Evolutionary conservation across 1,140 invertebrate species (phyloP).

Genomic region (Heliconius hewitsoni): DNA sequence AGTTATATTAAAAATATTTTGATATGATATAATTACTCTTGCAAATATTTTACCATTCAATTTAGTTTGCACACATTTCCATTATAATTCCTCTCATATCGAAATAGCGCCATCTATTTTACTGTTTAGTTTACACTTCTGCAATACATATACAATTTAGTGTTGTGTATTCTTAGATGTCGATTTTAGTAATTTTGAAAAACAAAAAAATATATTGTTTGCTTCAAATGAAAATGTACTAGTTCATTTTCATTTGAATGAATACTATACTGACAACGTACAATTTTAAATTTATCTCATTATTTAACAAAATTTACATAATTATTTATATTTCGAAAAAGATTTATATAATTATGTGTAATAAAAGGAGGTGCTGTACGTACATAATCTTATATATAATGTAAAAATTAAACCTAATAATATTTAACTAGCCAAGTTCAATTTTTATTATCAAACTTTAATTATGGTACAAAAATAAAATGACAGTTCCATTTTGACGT

Average conservation of each 20-base stretch:
- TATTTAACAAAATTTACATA: background rate
- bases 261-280: no score
- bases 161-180: background rate
- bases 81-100: background rate
- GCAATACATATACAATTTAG: background rate
- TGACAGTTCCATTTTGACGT: constrained; percentile 54
- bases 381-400: no score
- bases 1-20: no score
- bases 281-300: no score
- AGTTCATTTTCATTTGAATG: no score
- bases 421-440: background rate
- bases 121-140: background rate
- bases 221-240: no score
- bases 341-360: background rate
- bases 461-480: constrained; percentile 8
- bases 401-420: no score
- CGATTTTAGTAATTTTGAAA: background rate
- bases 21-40: no score
- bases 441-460: background rate
- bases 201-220: background rate
- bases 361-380: background rate
- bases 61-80: background rate
- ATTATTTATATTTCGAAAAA: background rate
- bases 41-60: background rate
- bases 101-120: background rate